A percentile compares a stretch with the other conserved stretches of the same genome.
Evolutionary conservation across 2,113 vertebrate genomes (phyloP).

Genomic region (Paedocypris sp.): DNA sequence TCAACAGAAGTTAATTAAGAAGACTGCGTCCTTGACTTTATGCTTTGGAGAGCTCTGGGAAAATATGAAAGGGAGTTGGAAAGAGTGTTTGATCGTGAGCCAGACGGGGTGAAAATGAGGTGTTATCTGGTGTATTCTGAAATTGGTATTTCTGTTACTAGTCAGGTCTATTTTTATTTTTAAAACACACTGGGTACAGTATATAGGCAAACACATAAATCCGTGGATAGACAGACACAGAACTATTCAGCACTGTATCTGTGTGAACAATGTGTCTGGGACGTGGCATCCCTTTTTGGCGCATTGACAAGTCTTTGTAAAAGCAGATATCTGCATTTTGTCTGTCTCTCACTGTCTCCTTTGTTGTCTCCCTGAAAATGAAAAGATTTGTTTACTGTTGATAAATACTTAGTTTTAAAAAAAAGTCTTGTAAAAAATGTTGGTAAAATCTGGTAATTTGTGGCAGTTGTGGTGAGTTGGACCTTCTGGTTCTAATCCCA

Average conservation of each 20-base stretch:
- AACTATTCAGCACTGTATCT: too few relatives aligned
- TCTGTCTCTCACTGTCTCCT: not conserved
- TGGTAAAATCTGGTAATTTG: too few relatives aligned
- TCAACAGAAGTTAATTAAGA: conserved; percentile 19
- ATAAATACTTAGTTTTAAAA: too few relatives aligned
- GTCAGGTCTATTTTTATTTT: not conserved
- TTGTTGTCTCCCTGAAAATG: conserved; percentile 7
- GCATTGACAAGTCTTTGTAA: not conserved
- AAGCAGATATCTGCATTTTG: not conserved
- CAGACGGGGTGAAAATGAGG: not conserved
- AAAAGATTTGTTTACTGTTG: too few relatives aligned
- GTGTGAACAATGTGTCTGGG: not conserved
- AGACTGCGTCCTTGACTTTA: conserved; percentile 37
- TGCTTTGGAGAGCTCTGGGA: conserved; percentile 14
- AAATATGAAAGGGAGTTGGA: conserved; percentile 27
- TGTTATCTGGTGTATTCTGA: not conserved
- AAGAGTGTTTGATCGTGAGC: not conserved
- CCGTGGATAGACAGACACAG: too few relatives aligned
- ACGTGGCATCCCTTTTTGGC: conserved; percentile 17
- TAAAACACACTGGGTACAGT: too few relatives aligned
- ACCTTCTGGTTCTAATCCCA: too few relatives aligned
- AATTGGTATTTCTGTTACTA: not conserved
- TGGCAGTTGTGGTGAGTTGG: too few relatives aligned
- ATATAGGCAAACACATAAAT: too few relatives aligned
- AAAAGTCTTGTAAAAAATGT: too few relatives aligned